Percentiles rank a stretch among this genome's conserved stretches.
Conservation (phyloP, 1,140 invertebrate genomes). For the Lepidostoma basale region DNA sequence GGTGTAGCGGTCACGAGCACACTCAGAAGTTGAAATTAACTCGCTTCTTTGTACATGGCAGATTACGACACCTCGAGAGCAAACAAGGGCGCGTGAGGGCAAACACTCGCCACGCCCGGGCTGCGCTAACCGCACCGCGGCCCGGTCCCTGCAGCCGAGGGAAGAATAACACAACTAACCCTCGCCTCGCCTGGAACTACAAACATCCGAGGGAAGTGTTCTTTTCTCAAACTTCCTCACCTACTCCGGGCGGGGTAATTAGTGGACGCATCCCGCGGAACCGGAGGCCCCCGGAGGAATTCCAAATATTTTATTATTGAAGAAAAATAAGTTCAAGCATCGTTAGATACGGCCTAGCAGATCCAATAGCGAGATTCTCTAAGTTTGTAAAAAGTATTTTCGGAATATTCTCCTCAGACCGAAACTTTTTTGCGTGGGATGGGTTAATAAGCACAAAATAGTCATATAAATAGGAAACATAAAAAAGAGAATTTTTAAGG, state of each 20-base stretch:
- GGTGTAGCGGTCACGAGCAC: background rate
- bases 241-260: constrained; percentile 1
- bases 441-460: constrained; percentile 11
- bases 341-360: constrained; percentile 1
- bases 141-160: background rate
- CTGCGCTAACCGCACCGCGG: background rate
- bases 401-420: background rate
- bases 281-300: background rate
- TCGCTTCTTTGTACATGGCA: constrained; percentile 12
- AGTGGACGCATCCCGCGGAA: background rate
- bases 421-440: background rate
- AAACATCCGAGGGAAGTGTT: background rate
- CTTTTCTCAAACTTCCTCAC: background rate
- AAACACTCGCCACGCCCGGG: background rate
- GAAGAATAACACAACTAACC: background rate
- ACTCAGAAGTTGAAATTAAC: constrained; percentile 1
- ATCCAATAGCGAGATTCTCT: background rate
- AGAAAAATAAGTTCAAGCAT: background rate
- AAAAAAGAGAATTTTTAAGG: background rate
- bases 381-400: background rate
- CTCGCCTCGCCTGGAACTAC: background rate
- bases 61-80: constrained; percentile 12
- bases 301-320: constrained; percentile 2
- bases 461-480: background rate
- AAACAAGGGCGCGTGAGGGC: constrained; percentile 1